Percentiles rank a stretch among this genome's conserved stretches.
Evolutionary conservation across 2,888 invertebrate genomes (phyloP).

Genomic region (Pediacus dermestoides): DNA sequence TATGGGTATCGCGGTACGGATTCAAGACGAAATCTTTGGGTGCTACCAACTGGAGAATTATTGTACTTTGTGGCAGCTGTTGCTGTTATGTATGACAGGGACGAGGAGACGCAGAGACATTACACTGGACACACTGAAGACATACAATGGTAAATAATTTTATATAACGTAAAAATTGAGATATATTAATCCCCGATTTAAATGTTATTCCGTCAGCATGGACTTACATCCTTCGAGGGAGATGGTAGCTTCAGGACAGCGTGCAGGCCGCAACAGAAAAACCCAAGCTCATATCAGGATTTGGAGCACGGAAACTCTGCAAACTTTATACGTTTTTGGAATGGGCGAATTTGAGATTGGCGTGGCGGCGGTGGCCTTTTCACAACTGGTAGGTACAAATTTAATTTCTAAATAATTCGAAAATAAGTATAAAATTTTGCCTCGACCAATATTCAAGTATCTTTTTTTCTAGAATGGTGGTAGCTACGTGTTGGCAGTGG

Average conservation of each 20-base stretch:
- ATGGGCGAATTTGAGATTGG: conserved; percentile 87
- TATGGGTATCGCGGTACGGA: conserved; percentile 94
- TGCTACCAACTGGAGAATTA: conserved; percentile 88
- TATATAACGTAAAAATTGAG: no score
- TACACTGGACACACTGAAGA: conserved; percentile 91
- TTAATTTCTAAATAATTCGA: conserved; percentile 7
- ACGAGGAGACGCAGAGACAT: conserved; percentile 83
- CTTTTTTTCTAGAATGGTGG: conserved; percentile 70
- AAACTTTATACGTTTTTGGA: conserved; percentile 85
- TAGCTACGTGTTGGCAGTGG: conserved; percentile 84
- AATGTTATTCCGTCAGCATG: conserved; percentile 58
- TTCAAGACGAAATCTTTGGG: conserved; percentile 85
- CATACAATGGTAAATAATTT: conserved; percentile 93
- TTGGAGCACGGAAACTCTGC: conserved; percentile 87
- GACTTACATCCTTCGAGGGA: conserved; percentile 84
- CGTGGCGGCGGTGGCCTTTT: conserved; percentile 85
- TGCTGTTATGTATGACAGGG: conserved; percentile 82
- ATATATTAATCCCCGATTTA: no score
- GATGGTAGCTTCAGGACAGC: conserved; percentile 86
- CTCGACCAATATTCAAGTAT: not conserved
- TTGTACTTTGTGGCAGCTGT: conserved; percentile 91
- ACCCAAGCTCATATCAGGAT: conserved; percentile 87
- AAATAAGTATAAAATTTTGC: not conserved
- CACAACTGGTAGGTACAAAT: conserved; percentile 64
- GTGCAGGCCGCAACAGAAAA: conserved; percentile 76